phyloP scores from a whole-genome alignment of 2,797 vertebrate genomes.

The Pangasius djambal region DNA sequence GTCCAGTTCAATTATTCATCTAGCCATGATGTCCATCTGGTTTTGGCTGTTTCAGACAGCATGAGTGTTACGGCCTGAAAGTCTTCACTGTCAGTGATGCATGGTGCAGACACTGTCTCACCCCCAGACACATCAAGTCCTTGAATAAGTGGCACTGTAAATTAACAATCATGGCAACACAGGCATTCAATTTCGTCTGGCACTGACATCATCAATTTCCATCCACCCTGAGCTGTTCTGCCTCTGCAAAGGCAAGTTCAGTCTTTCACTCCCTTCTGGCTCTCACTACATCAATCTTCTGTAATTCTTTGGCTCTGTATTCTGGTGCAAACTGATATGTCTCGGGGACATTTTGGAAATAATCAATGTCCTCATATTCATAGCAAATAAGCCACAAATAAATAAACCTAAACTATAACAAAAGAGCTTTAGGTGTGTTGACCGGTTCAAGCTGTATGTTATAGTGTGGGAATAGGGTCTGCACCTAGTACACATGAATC shows the following conservation, averaged over 20 bases:
- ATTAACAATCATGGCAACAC: slow-evolving; percentile 32
- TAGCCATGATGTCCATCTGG: neutral
- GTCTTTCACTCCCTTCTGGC: slow-evolving; percentile 16
- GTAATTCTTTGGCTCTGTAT: neutral
- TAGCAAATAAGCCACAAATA: neutral
- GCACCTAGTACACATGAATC: neutral
- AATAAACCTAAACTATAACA: neutral
- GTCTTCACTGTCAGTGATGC: neutral
- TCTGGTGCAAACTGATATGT: neutral
- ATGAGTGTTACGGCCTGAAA: slow-evolving; percentile 1
- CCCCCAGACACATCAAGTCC: slow-evolving; percentile 8
- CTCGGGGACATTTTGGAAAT: neutral
- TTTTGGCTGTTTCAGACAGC: neutral
- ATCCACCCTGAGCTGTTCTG: neutral
- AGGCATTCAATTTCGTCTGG: slow-evolving; percentile 28
- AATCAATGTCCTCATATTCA: neutral
- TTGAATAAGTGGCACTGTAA: slow-evolving; percentile 28
- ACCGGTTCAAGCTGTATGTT: neutral
- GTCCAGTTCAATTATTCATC: neutral
- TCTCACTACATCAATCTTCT: slow-evolving; percentile 5
- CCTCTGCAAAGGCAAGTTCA: neutral
- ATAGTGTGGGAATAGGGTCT: neutral
- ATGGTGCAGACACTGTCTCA: neutral
- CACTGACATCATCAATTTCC: slow-evolving; percentile 24
- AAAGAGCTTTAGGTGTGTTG: slow-evolving; percentile 5